phyloP scores from a whole-genome alignment of 2,113 vertebrate species.

The Psilopsiagon aurifrons region DNA sequence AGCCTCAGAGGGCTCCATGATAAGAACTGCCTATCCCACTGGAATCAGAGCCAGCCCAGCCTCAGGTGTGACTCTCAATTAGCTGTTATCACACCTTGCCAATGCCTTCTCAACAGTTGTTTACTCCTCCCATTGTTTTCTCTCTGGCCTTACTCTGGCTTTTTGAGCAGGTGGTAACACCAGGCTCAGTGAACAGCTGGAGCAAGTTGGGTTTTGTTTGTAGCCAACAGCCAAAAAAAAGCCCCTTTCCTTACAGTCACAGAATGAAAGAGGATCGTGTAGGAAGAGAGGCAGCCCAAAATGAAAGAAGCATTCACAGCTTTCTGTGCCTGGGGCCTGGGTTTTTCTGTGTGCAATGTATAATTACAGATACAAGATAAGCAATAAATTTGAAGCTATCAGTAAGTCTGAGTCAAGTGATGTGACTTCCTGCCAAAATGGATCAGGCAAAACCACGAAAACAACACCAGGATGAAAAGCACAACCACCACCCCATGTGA shows the following conservation, averaged over 20 bases:
- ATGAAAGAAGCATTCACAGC: background rate
- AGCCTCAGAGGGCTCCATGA: background rate
- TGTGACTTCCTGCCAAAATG: background rate
- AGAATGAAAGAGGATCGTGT: background rate
- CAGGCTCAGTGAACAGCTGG: background rate
- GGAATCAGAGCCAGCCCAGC: background rate
- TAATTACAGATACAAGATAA: background rate
- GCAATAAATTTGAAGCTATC: background rate
- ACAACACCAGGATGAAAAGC: background rate
- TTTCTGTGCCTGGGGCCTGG: background rate
- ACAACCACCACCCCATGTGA: background rate
- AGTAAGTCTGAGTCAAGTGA: background rate
- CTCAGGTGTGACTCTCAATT: background rate
- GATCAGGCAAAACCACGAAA: conserved; percentile 16
- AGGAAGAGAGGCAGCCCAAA: background rate
- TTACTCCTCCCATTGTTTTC: background rate
- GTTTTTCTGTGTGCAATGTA: background rate
- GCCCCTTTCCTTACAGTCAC: background rate
- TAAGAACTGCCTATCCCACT: background rate
- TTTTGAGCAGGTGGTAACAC: background rate
- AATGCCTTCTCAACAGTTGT: background rate
- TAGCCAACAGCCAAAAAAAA: background rate
- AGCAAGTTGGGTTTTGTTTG: background rate
- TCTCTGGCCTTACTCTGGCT: background rate
- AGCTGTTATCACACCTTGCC: background rate